phyloP scores from a whole-genome alignment of 2,797 vertebrate genomes.

The Phrynocephalus vlangalii region DNA sequence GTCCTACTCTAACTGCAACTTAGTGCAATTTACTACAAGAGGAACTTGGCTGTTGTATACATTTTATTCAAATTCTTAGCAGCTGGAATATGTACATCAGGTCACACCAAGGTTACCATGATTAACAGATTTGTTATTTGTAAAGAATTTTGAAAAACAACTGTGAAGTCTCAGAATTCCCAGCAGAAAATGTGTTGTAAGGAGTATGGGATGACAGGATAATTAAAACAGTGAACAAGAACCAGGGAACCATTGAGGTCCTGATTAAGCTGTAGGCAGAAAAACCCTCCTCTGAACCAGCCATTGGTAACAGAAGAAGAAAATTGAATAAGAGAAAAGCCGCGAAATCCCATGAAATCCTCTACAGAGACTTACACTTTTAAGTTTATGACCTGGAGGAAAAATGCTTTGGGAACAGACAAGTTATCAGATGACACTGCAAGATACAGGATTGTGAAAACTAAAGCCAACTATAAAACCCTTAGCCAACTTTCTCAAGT shows the following conservation, averaged over 20 bases:
- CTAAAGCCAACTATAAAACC: neutral
- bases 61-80: too few species aligned
- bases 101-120: too few species aligned
- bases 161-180: too few species aligned
- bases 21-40: too few species aligned
- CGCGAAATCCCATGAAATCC: neutral
- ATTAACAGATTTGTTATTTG: too few species aligned
- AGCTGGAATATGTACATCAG: too few species aligned
- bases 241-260: neutral
- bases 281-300: neutral
- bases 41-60: too few species aligned
- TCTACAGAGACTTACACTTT: neutral
- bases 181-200: too few species aligned
- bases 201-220: too few species aligned
- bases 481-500: neutral
- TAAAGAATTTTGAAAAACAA: too few species aligned
- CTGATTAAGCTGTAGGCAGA: neutral
- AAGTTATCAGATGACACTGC: neutral
- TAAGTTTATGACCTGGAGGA: neutral
- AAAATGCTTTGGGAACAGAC: neutral
- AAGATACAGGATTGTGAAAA: neutral
- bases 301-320: neutral
- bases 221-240: neutral
- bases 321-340: neutral
- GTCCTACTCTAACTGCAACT: too few species aligned